Evolutionary conservation across 2,113 vertebrate species (phyloP).

Genomic region (Anhinga rufa): DNA sequence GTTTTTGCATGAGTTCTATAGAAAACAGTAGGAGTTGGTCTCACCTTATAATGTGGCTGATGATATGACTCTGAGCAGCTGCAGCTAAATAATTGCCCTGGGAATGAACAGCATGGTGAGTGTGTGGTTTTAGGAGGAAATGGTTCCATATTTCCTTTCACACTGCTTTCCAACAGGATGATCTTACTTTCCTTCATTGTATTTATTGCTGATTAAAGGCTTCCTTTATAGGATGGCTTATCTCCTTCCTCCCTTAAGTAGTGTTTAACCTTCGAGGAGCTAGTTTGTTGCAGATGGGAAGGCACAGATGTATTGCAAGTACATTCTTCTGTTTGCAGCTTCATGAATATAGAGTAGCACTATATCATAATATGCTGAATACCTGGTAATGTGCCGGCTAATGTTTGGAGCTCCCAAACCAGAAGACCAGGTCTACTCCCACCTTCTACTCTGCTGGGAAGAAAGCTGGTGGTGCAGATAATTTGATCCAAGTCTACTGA

Average conservation of each 20-base stretch:
- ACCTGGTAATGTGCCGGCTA: background rate
- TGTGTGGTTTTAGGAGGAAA: constrained; percentile 16
- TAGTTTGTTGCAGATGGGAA: background rate
- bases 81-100: background rate
- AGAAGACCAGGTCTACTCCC: background rate
- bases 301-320: background rate
- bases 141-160: constrained; percentile 12
- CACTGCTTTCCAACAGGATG: constrained; percentile 10
- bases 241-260: background rate
- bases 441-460: background rate
- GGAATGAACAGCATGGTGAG: background rate
- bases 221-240: background rate
- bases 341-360: background rate
- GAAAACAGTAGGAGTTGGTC: background rate
- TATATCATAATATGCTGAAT: background rate
- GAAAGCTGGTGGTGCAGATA: background rate
- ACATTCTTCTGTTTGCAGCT: background rate
- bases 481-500: background rate
- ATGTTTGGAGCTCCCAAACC: background rate
- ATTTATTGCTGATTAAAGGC: constrained; percentile 10
- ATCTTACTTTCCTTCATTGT: constrained; percentile 30
- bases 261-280: background rate
- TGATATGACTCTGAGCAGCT: background rate
- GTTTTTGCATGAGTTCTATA: background rate
- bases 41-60: background rate